A percentile compares a stretch with the other conserved stretches of the same genome.
Evolutionary conservation across 2,888 invertebrate species (phyloP).

Genomic region (Cataglyphis altisquamis): DNA sequence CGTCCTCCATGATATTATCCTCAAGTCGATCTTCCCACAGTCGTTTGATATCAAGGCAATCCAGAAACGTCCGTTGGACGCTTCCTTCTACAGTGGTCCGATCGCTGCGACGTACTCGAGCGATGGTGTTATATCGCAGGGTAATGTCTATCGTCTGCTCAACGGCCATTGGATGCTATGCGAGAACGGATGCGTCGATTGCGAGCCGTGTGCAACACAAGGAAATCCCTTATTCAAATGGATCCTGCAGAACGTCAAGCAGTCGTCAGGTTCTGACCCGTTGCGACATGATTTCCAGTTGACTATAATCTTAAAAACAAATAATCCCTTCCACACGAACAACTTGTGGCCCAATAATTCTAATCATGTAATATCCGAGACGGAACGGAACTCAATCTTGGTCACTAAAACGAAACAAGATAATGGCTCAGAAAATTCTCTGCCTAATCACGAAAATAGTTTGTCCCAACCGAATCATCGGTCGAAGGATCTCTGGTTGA

Average conservation of each 20-base stretch:
- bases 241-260: conserved; percentile 72
- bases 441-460: conserved; percentile 44
- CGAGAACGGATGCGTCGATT: conserved; percentile 76
- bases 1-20: conserved; percentile 79
- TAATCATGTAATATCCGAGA: conserved; percentile 72
- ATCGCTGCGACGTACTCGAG: conserved; percentile 48
- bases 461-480: conserved; percentile 17
- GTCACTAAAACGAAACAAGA: conserved; percentile 14
- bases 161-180: conserved; percentile 79
- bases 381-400: conserved; percentile 32
- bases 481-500: conserved; percentile 31
- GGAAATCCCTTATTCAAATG: conserved; percentile 73
- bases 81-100: conserved; percentile 77
- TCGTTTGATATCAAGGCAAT: conserved; percentile 70
- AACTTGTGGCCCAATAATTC: conserved; percentile 69
- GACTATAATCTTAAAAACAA: conserved; percentile 76
- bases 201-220: conserved; percentile 72
- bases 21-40: conserved; percentile 78
- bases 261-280: conserved; percentile 47
- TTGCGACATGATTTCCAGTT: conserved; percentile 77
- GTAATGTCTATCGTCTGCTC: conserved; percentile 75
- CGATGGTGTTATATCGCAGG: conserved; percentile 74
- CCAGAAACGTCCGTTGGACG: conserved; percentile 75
- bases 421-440: neutral
- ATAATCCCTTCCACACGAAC: conserved; percentile 68